These are phyloP conservation scores for Gavia stellata DNA, from an alignment of 2,113 vertebrate species.

Conservation along the genomic window DNA sequence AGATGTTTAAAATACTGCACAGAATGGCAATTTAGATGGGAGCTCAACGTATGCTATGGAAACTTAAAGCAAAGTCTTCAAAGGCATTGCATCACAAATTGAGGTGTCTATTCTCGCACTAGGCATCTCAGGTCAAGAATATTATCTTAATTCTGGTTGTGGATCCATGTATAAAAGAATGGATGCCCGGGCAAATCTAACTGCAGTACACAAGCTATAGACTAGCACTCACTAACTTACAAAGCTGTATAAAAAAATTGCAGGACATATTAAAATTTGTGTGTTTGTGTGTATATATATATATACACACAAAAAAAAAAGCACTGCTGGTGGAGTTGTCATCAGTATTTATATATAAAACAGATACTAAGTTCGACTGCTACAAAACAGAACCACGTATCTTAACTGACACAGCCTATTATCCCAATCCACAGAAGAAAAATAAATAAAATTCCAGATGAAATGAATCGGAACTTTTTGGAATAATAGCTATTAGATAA, in stretches of 20 bases:
- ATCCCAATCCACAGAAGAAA: neutral
- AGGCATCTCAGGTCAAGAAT: neutral
- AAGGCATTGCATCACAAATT: neutral
- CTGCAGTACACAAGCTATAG: neutral
- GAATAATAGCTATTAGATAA: neutral
- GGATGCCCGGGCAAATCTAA: neutral
- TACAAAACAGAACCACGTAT: neutral
- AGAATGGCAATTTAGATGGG: neutral
- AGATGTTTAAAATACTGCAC: neutral
- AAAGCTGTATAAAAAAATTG: neutral
- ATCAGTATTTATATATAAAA: neutral
- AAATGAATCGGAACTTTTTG: neutral
- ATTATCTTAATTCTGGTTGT: neutral
- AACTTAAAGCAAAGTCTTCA: neutral
- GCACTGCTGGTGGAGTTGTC: neutral
- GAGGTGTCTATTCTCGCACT: neutral
- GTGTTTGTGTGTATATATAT: too few relatives aligned
- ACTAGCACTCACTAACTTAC: neutral
- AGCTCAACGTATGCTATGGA: neutral
- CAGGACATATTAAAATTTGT: neutral
- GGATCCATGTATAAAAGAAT: neutral
- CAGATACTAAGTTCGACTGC: neutral
- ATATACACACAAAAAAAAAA: neutral
- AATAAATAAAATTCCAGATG: neutral
- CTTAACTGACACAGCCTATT: neutral